Base-by-base conservation (phyloP, 2,888 invertebrate species). In the Agrenia bidenticulata region DNA sequence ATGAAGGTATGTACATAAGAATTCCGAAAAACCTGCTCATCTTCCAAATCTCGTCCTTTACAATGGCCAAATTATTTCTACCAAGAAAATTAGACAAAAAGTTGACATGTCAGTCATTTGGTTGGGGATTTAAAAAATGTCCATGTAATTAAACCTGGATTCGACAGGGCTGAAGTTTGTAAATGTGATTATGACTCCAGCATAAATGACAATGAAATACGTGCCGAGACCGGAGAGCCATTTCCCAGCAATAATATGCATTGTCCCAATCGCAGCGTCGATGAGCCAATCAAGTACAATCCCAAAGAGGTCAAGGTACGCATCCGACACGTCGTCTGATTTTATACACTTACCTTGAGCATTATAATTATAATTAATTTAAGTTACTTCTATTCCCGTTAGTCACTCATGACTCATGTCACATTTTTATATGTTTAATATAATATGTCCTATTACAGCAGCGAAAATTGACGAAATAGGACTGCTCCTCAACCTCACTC, bases 1-100 rank as follows among this genome's bases (percentile, higher is more conserved):
- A 64, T 2, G 64, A 64, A 0, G 64, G 64, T 9, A 64, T 55
- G 37, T 64, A 55, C 60, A 60, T 64, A 13, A 64, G 55, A 2
- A 60, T 13, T 15, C 60, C 37, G 39, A 55, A 64, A 21, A 64
- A 37, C 39, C 19, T 45, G 11, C 60, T 45, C 55, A 61, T 54
- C 15, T 60, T 64, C 49, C 56, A 26, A 1, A 64, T 54, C 37
- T 64, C 64, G 0, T 21, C 5, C 23, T 39, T 53, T 24, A 42
- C 23, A 21, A 61, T 32, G 41, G 54, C 55, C 2, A 15, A 13
- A 27, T 13, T 32, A 19, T 26, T 32, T 54, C 17, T 50, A 2
- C 27, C 26, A 37, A 17, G 21, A 23, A 11, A 23, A 51, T 24
- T 13, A 51, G 24, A 2, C 21, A 21, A 23, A 17, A 24, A 51